Conservation (phyloP, 2,888 invertebrate genomes). For the Oscheius myriophilus region DNA sequence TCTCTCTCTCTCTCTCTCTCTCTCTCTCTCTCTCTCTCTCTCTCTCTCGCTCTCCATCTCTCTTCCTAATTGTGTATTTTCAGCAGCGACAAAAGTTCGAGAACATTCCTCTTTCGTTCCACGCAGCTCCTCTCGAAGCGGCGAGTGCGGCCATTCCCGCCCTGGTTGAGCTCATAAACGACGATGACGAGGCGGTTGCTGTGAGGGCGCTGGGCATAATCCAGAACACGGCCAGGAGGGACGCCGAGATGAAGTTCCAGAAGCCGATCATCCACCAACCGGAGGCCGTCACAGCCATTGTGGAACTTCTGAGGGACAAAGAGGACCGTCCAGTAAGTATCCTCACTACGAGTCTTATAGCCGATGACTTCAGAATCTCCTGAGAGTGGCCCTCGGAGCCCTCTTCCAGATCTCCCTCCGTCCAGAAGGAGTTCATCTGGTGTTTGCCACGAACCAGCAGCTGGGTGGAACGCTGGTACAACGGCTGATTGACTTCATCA, state of each 20-base stretch:
- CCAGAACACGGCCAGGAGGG: slow-evolving; percentile 61
- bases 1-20: too few relatives aligned
- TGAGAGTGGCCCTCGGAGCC: slow-evolving; percentile 52
- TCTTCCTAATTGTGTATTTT: not conserved
- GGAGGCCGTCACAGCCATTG: slow-evolving; percentile 44
- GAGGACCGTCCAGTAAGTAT: slow-evolving; percentile 35
- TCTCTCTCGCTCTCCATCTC: too few relatives aligned
- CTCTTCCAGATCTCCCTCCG: slow-evolving; percentile 61
- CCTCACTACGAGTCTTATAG: not conserved
- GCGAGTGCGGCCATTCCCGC: slow-evolving; percentile 57
- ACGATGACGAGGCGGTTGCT: slow-evolving; percentile 60
- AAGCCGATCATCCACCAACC: slow-evolving; percentile 37
- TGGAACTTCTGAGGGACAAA: slow-evolving; percentile 44
- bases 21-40: too few relatives aligned
- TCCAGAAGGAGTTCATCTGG: slow-evolving; percentile 52
- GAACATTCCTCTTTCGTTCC: slow-evolving; percentile 34
- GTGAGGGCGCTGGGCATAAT: slow-evolving; percentile 59
- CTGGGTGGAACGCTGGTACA: slow-evolving; percentile 40
- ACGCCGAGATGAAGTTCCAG: slow-evolving; percentile 42
- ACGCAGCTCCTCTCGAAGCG: slow-evolving; percentile 28
- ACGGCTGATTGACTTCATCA: slow-evolving; percentile 40
- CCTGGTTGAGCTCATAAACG: slow-evolving; percentile 61
- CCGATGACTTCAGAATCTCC: slow-evolving; percentile 47
- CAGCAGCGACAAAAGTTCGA: slow-evolving; percentile 54
- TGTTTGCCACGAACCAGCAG: slow-evolving; percentile 33